These are phyloP conservation scores for Betta splendens DNA, from an alignment of 2,797 vertebrate genomes.

Conservation along the genomic window DNA sequence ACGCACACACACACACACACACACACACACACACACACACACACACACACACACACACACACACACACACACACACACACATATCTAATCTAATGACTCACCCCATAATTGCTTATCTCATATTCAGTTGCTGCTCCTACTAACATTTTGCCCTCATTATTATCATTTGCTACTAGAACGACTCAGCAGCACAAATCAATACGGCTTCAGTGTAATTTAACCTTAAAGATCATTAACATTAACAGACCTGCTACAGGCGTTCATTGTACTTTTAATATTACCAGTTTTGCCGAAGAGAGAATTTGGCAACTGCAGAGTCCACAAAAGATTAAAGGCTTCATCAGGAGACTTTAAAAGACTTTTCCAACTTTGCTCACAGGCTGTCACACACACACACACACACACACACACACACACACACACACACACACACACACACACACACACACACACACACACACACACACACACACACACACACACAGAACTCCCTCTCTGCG, in stretches of 20 bases:
- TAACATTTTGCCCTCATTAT: conserved; percentile 21
- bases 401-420: conserved; percentile 1
- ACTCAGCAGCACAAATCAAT: conserved; percentile 27
- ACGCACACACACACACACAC: too few relatives aligned
- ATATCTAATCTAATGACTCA: too few relatives aligned
- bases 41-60: too few relatives aligned
- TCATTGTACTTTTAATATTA: background rate
- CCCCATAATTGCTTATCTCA: conserved; percentile 18
- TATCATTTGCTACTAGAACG: conserved; percentile 9
- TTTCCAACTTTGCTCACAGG: background rate
- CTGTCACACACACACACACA: too few relatives aligned
- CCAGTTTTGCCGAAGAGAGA: background rate
- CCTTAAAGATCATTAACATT: conserved; percentile 33
- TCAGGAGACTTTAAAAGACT: background rate
- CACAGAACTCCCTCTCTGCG: conserved; percentile 70
- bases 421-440: conserved; percentile 12
- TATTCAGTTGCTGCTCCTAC: conserved; percentile 25
- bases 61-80: too few relatives aligned
- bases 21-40: too few relatives aligned
- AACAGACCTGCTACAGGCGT: background rate
- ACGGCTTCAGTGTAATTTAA: conserved; percentile 38
- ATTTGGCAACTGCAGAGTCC: background rate
- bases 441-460: conserved; percentile 42
- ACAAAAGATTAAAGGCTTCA: conserved; percentile 7
- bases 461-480: conserved; percentile 28